Percentiles rank a stretch among this genome's conserved stretches.
These are phyloP conservation scores for Neostethus bicornis DNA, from an alignment of 2,797 vertebrate genomes.

Conservation along the genomic window DNA sequence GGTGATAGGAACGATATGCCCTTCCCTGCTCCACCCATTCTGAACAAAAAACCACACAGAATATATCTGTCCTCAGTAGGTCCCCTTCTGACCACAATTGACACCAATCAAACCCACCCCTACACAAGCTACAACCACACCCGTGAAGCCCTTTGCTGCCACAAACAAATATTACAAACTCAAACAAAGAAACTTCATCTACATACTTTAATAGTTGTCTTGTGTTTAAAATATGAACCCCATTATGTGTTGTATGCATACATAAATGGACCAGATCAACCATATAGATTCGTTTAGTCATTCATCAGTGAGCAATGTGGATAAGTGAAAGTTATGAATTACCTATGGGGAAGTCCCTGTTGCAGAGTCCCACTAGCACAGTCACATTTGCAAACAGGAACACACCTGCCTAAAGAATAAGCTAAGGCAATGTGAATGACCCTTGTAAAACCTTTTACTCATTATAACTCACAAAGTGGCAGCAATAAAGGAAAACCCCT, in stretches of 20 bases:
- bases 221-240: constrained; percentile 25
- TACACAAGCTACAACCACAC: constrained; percentile 27
- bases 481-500: constrained; percentile 35
- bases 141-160: constrained; percentile 6
- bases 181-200: constrained; percentile 8
- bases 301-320: constrained; percentile 34
- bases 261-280: constrained; percentile 11
- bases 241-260: constrained; percentile 1
- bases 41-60: constrained; percentile 36
- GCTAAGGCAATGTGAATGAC: constrained; percentile 33
- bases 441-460: constrained; percentile 36
- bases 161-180: constrained; percentile 8
- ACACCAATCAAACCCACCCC: constrained; percentile 28
- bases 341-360: constrained; percentile 39
- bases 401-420: constrained; percentile 57
- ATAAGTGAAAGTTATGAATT: constrained; percentile 50
- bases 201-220: neutral
- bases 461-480: constrained; percentile 22
- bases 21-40: constrained; percentile 62
- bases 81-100: constrained; percentile 39
- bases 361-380: constrained; percentile 15
- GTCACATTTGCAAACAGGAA: constrained; percentile 34
- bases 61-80: constrained; percentile 40
- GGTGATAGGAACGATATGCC: constrained; percentile 43
- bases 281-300: constrained; percentile 14